Evolutionary conservation across 2,888 invertebrate species (phyloP), one percentile per base, ranked within the genome.

Genomic region (Stenoptilia bipunctidactyla): DNA sequence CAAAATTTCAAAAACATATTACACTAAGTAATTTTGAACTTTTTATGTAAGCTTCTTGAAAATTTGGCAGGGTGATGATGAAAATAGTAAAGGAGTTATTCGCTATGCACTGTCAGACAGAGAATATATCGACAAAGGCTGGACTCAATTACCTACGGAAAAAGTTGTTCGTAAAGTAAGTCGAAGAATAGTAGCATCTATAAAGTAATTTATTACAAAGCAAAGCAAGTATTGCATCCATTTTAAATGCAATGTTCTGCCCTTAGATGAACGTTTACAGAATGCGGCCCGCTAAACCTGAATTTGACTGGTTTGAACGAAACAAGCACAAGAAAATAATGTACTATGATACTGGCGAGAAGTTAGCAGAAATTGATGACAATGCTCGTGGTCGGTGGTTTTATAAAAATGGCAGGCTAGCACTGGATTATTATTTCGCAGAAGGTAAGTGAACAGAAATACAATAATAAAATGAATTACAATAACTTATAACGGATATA

Each of bases 221-320:
- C n/a, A n/a, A n/a, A n/a, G n/a, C n/a, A n/a, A n/a, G n/a, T n/a
- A n/a, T n/a, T n/a, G n/a, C n/a, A n/a, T n/a, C n/a, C n/a, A n/a
- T n/a, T n/a, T n/a, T n/a, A n/a, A n/a, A n/a, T n/a, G n/a, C n/a
- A n/a, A n/a, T n/a, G n/a, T n/a, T n/a, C n/a, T n/a, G n/a, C 8
- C n/a, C 30, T n/a, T 30, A 80, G 80, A 71, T 80, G 66, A 80
- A 79, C 42, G 66, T 79, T 2, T 80, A 79, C 48, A 73, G 74
- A 12, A 80, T 80, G 80, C 65, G 69, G 14, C 79, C 79, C 38
- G 67, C 75, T 1, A 73, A 72, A 15, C 79, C 80, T 0, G 74
- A 80, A 46, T 79, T 75, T 36, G 68, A 79, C 52, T 80, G 80
- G 80, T 80, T 80, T 45, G 62, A 70, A 48, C 67, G 63, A 39